Base-by-base conservation (phyloP, 2,888 invertebrate genomes). In the Drosophila macrospina region DNA sequence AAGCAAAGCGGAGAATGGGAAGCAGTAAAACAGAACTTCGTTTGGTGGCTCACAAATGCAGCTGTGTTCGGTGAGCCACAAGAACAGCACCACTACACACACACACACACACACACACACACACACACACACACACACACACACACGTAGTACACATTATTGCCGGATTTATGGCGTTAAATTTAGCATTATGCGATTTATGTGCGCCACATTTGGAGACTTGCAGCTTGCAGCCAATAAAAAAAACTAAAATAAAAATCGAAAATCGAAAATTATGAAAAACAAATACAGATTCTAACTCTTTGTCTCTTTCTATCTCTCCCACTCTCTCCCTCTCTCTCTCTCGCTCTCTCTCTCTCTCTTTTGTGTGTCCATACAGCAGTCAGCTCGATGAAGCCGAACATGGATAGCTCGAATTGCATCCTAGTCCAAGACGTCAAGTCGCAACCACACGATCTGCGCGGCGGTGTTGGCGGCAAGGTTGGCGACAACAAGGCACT, bases 321-420 rank as follows among this genome's bases (percentile, higher is more conserved):
- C 37, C 30, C 7, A 8, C 55, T 4, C 10, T 5, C 52, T 45
- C n/a, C 34, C 28, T 7, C 7, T 8, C 28, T 28, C 8, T 8
- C 5, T 28, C 47, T 41, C 36, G 51, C 37, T 34, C 7, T 10
- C 55, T 4, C 10, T 5, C 52, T 45, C n/a, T 37, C 28, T 7
- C 75, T 80, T 78, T 86, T 74, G 90, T 30, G 2, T 64, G 30
- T 36, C 34, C 34, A 42, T 34, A 45, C 95, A 97, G 97, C 96
- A 92, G 95, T 97, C 93, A 97, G 96, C 94, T 97, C 97, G 92
- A 97, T 97, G 96, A 95, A 96, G 93, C 95, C 95, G 92, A 95
- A 95, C 93, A 95, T 96, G 94, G 97, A 97, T 94, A 95, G 95
- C 93, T 94, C 96, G 91, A 97, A 97, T 93, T 97, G 97, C 93